Evolutionary conservation across 2,888 invertebrate species (phyloP).

Genomic region (Anthrax anthrax): DNA sequence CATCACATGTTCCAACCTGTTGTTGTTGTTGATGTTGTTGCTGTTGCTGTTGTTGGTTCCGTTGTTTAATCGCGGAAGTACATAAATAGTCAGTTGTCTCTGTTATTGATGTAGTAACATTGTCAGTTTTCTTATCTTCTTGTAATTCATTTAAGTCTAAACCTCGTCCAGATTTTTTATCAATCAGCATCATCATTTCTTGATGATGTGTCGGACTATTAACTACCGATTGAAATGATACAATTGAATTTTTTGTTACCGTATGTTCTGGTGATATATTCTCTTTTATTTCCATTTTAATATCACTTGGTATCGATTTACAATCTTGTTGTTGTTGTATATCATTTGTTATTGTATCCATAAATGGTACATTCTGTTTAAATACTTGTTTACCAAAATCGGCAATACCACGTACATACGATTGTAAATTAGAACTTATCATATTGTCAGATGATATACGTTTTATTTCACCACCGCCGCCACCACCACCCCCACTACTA

Average conservation of each 20-base stretch:
- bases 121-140: no score
- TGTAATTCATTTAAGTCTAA: no score
- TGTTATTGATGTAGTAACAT: not conserved
- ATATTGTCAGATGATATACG: conserved; percentile 13
- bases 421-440: conserved; percentile 15
- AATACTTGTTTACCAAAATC: conserved; percentile 27
- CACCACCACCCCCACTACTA: no score
- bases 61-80: not conserved
- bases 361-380: conserved; percentile 28
- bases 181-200: not conserved
- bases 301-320: conserved; percentile 40
- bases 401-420: conserved; percentile 21
- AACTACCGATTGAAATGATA: conserved; percentile 2
- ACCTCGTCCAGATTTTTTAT: not conserved
- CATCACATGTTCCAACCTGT: not conserved
- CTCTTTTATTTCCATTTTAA: conserved; percentile 45
- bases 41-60: not conserved
- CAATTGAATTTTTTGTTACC: conserved; percentile 16
- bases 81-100: not conserved
- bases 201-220: not conserved
- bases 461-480: conserved; percentile 1
- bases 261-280: conserved; percentile 50
- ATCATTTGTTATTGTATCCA: conserved; percentile 13
- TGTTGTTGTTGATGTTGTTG: not conserved
- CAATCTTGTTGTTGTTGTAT: conserved; percentile 17